These are phyloP conservation scores for Pygocentrus nattereri DNA, from an alignment of 2,797 vertebrate species.

Conservation along the genomic window DNA sequence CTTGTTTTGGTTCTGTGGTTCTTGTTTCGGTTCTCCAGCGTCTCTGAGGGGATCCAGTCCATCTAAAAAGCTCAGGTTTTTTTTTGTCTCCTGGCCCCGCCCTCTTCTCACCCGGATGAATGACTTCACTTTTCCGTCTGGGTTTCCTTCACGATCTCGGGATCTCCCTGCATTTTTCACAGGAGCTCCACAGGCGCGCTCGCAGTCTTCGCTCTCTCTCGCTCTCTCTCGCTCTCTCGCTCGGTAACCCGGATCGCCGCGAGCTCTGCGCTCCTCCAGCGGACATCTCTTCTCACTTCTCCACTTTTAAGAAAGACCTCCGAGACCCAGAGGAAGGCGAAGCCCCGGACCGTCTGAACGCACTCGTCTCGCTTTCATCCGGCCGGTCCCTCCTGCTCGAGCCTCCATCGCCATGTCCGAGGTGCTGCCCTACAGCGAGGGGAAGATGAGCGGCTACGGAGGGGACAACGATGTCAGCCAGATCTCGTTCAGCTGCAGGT, in stretches of 20 bases:
- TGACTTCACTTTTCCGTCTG: slow-evolving; percentile 96
- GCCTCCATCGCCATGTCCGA: slow-evolving; percentile 88
- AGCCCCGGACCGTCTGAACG: slow-evolving; percentile 54
- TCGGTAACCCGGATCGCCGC: slow-evolving; percentile 11
- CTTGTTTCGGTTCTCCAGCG: neutral
- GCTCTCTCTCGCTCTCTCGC: neutral
- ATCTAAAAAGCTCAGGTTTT: neutral
- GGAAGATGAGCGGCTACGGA: slow-evolving; percentile 96
- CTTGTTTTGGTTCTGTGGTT: neutral
- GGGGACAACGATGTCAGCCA: slow-evolving; percentile 93
- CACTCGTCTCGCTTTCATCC: neutral
- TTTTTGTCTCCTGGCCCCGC: neutral
- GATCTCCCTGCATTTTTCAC: slow-evolving; percentile 85
- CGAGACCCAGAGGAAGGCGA: neutral
- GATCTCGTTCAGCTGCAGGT: slow-evolving; percentile 97
- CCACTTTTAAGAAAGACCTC: neutral
- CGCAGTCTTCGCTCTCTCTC: slow-evolving; percentile 17
- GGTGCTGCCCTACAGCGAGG: slow-evolving; percentile 96
- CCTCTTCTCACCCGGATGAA: slow-evolving; percentile 87
- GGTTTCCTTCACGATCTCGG: slow-evolving; percentile 96
- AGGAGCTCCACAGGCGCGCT: slow-evolving; percentile 71
- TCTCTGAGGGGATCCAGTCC: neutral
- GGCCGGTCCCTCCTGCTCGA: slow-evolving; percentile 2
- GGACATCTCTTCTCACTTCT: neutral
- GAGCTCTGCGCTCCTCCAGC: neutral